Evolutionary conservation across 2,797 vertebrate genomes (phyloP), one percentile per base, ranked within the genome.

Genomic region (Semotilus atromaculatus): DNA sequence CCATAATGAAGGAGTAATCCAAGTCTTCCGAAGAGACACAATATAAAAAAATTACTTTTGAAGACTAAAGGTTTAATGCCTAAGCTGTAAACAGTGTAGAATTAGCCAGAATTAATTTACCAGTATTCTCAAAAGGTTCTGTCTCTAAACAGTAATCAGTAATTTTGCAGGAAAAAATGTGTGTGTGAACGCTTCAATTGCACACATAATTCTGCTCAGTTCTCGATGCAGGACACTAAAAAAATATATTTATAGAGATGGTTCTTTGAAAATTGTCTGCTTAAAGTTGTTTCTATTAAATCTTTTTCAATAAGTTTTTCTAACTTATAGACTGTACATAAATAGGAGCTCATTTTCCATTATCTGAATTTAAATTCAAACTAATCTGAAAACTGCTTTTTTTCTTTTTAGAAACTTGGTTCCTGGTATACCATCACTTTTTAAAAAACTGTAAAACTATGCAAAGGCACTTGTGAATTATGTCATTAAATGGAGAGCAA

Each of bases 381-480:
- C 11, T 55, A 23, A 75, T 74, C 51, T 53, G 23, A 23, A 75
- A 73, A 75, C 31, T 31, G 3, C 31, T 31, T 16, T 75, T 36
- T 75, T 36, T 36, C 6, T 26, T 58, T 58, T 58, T 14, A 77
- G 74, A 77, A 60, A 40, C 74, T 0, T 34, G 38, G 40, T 80
- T 80, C 60, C 43, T 34, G 40, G n/a, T 21, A 9, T 64, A 48
- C 29, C 62, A 48, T 89, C 85, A 82, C 79, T 75, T 86, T 85
- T 72, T 72, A 48, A 16, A 81, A 86, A 87, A 83, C 40, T 81
- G 80, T 89, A 88, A 85, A 91, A n/a, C 85, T 95, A 95, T 95
- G 94, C 94, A 95, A 95, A 66, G 91, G 75, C 85, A 93, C 92
- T 94, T 93, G 93, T 92, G 74, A 89, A 92, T 87, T 90, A 88